These are phyloP conservation scores for Melinaea menophilus DNA, from an alignment of 2,888 invertebrate genomes.

Conservation along the genomic window DNA sequence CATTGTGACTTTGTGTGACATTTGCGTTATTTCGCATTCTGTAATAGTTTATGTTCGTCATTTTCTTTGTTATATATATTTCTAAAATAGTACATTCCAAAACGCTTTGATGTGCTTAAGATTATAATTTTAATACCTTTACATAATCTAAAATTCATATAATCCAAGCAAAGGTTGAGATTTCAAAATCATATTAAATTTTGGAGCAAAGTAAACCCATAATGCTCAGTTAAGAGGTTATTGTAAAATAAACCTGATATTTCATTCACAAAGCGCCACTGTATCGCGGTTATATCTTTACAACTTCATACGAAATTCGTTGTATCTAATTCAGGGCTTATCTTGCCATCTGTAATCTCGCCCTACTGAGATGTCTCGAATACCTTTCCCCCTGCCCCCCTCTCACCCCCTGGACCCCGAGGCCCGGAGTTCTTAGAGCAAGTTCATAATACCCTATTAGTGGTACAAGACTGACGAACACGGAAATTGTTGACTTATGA, in stretches of 20 bases:
- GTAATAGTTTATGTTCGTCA: background rate
- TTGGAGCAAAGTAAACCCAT: slow-evolving; percentile 37
- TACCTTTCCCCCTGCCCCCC: slow-evolving; percentile 43
- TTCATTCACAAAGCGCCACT: slow-evolving; percentile 69
- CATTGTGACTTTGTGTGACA: background rate
- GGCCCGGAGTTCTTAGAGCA: slow-evolving; percentile 59
- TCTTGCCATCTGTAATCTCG: slow-evolving; percentile 75
- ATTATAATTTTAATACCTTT: background rate
- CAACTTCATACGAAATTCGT: slow-evolving; percentile 74
- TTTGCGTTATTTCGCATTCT: background rate
- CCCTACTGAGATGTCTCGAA: slow-evolving; percentile 61
- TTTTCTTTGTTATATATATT: background rate
- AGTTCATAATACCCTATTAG: slow-evolving; percentile 77
- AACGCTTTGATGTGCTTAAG: slow-evolving; percentile 1
- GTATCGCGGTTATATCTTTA: slow-evolving; percentile 62
- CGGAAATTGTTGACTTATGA: slow-evolving; percentile 40
- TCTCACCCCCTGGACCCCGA: slow-evolving; percentile 34
- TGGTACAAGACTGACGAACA: slow-evolving; percentile 56
- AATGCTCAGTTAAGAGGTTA: slow-evolving; percentile 47
- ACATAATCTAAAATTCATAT: background rate
- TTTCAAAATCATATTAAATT: slow-evolving; percentile 14
- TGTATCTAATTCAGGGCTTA: slow-evolving; percentile 75
- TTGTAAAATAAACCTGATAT: slow-evolving; percentile 62
- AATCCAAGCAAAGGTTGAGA: slow-evolving; percentile 8
- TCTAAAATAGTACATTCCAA: too few relatives aligned